Percentiles rank a stretch among this genome's conserved stretches.
phyloP scores from a whole-genome alignment of 2,888 invertebrate species.

The Bellardia bayeri region DNA sequence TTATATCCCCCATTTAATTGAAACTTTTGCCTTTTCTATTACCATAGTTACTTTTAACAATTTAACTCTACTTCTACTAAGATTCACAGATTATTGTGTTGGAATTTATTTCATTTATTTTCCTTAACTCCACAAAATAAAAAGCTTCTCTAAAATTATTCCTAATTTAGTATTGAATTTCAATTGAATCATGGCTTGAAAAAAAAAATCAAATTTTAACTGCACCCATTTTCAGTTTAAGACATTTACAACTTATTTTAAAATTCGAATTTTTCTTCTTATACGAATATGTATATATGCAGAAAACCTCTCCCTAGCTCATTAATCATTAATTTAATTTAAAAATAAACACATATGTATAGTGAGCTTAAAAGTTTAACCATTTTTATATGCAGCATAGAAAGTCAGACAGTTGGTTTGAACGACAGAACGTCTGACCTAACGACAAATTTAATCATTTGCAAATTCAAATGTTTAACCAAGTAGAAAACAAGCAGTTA shows the following conservation, averaged over 20 bases:
- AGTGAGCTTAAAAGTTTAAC: background rate
- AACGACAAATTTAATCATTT: constrained; percentile 47
- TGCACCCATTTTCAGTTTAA: constrained; percentile 67
- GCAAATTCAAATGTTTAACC: constrained; percentile 64
- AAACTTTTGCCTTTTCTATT: no score
- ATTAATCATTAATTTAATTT: constrained; percentile 71
- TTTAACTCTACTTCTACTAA: constrained; percentile 4
- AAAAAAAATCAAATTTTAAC: constrained; percentile 37
- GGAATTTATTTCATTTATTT: constrained; percentile 31
- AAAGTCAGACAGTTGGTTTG: no score
- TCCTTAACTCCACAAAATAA: background rate
- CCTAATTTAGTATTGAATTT: constrained; percentile 49
- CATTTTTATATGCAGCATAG: background rate
- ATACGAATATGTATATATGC: background rate
- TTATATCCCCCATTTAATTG: no score
- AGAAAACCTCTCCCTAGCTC: constrained; percentile 67
- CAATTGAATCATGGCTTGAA: constrained; percentile 21
- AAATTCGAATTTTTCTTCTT: constrained; percentile 26
- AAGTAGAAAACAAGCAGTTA: constrained; percentile 59
- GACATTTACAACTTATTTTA: constrained; percentile 67
- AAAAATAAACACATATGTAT: constrained; percentile 35
- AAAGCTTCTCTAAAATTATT: constrained; percentile 35
- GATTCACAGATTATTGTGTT: constrained; percentile 35
- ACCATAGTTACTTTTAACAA: background rate
- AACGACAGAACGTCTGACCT: background rate